These are phyloP conservation scores for Lysandra coridon DNA, from an alignment of 2,888 invertebrate genomes.

Conservation along the genomic window DNA sequence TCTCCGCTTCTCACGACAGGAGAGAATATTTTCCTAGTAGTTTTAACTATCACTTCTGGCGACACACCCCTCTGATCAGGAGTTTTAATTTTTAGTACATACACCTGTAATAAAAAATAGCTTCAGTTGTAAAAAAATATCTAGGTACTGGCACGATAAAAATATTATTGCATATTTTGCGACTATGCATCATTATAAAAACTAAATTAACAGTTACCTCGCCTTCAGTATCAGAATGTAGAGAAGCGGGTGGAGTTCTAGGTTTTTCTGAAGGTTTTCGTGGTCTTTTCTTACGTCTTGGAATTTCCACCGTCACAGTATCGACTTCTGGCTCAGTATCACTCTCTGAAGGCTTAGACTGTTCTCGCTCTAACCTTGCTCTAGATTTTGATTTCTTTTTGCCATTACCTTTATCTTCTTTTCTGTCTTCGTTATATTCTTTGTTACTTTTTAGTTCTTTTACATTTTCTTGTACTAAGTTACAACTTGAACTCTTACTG, in stretches of 20 bases:
- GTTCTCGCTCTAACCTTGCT: slow-evolving; percentile 72
- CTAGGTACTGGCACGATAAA: no score
- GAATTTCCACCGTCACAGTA: slow-evolving; percentile 76
- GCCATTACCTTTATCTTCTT: slow-evolving; percentile 66
- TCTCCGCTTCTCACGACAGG: slow-evolving; percentile 83
- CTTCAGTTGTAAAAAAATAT: not conserved
- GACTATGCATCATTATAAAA: not conserved
- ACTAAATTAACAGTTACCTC: slow-evolving; percentile 54
- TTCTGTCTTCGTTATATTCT: slow-evolving; percentile 55
- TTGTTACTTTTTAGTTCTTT: slow-evolving; percentile 48
- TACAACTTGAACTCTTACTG: slow-evolving; percentile 51
- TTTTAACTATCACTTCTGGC: slow-evolving; percentile 88
- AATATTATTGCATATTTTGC: not conserved
- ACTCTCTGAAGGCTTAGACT: slow-evolving; percentile 75
- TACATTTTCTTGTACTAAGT: slow-evolving; percentile 45
- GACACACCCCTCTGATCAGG: slow-evolving; percentile 65
- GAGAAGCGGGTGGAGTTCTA: slow-evolving; percentile 66
- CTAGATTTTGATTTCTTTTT: slow-evolving; percentile 74
- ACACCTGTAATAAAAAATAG: slow-evolving; percentile 54
- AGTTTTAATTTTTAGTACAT: slow-evolving; percentile 69
- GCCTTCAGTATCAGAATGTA: slow-evolving; percentile 73
- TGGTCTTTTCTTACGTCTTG: slow-evolving; percentile 69
- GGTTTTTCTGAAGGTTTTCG: slow-evolving; percentile 70
- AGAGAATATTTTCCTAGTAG: slow-evolving; percentile 89
- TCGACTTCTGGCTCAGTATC: slow-evolving; percentile 73